Conservation (phyloP, 2,797 vertebrate genomes). For the Chrysocyon brachyurus region DNA sequence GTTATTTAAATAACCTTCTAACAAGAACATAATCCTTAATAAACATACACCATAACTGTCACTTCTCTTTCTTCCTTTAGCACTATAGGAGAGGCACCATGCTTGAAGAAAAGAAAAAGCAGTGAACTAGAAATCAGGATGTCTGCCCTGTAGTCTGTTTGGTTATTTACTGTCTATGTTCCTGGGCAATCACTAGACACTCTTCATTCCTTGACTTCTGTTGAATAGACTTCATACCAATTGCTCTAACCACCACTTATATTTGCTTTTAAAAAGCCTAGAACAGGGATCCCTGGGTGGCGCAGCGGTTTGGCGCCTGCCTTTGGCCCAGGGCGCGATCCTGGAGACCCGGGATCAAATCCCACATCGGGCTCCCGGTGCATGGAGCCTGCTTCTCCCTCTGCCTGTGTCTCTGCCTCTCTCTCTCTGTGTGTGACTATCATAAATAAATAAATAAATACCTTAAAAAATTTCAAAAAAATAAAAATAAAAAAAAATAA, state of each 20-base stretch:
- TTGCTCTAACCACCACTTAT: neutral
- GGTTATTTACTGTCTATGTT: neutral
- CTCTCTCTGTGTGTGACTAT: no score
- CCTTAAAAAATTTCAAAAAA: no score
- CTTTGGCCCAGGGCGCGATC: no score
- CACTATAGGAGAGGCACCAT: neutral
- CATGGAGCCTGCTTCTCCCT: no score
- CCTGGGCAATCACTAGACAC: neutral
- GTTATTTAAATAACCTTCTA: neutral
- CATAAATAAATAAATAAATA: no score
- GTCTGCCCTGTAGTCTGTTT: neutral
- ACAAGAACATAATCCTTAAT: neutral
- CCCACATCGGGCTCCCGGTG: no score
- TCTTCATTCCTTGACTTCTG: neutral
- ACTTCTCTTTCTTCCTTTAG: neutral
- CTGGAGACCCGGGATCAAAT: no score
- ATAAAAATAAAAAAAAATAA: neutral
- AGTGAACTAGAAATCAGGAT: neutral
- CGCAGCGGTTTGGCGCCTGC: no score
- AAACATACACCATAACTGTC: neutral
- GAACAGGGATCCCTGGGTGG: neutral
- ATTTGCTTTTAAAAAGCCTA: slow-evolving; percentile 2
- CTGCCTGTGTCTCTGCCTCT: no score
- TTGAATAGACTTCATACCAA: neutral
- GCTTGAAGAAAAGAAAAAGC: neutral